Evolutionary conservation across 2,113 vertebrate genomes (phyloP).

Genomic region (Lanius collurio): DNA sequence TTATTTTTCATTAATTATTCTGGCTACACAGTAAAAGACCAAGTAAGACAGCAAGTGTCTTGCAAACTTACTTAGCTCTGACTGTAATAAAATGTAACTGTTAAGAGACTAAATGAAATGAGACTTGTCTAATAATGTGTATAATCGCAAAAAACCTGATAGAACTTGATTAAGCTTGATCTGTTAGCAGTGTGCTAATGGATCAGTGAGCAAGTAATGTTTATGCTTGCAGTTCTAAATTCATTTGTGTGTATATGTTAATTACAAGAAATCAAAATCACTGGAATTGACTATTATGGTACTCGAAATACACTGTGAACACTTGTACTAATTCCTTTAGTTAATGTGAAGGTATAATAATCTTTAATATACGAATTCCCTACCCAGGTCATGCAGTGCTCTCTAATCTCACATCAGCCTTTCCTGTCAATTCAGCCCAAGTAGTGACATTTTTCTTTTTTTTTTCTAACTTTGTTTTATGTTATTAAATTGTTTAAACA

Average conservation of each 20-base stretch:
- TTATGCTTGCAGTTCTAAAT: conserved; percentile 38
- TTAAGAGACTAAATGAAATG: conserved; percentile 50
- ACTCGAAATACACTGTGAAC: conserved; percentile 19
- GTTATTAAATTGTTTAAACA: background rate
- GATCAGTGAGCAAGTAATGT: conserved; percentile 28
- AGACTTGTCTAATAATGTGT: conserved; percentile 60
- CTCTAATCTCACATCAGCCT: background rate
- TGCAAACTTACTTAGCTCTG: conserved; percentile 6
- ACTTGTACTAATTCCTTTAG: conserved; percentile 5
- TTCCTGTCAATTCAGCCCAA: background rate
- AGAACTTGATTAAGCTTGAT: conserved; percentile 58
- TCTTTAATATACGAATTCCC: background rate
- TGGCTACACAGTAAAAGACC: background rate
- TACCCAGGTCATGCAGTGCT: background rate
- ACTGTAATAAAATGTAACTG: conserved; percentile 18
- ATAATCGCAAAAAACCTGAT: conserved; percentile 60
- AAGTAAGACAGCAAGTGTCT: conserved; percentile 1
- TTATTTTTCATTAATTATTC: conserved; percentile 23
- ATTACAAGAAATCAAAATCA: conserved; percentile 55
- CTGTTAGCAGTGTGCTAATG: background rate
- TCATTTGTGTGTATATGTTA: conserved; percentile 45
- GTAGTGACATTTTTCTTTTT: background rate
- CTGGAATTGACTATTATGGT: background rate
- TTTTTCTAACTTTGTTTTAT: background rate
- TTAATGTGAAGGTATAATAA: conserved; percentile 15